phyloP scores from a whole-genome alignment of 2,888 invertebrate genomes.

The Sphaerophoria rueppellii region DNA sequence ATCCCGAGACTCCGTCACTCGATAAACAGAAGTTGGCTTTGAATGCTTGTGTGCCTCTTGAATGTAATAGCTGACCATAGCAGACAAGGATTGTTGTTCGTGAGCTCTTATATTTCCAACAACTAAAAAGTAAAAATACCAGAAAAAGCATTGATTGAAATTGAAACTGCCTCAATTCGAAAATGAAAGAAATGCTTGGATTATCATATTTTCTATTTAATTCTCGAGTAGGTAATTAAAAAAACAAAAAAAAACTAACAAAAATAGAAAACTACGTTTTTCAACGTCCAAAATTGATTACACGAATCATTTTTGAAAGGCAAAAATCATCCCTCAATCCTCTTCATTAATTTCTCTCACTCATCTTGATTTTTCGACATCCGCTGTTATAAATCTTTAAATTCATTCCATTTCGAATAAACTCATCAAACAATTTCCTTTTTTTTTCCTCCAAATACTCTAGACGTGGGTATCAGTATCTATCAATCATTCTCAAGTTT shows the following conservation, averaged over 20 bases:
- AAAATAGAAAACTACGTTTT: neutral
- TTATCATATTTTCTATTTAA: neutral
- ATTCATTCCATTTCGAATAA: slow-evolving; percentile 5
- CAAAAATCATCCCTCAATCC: slow-evolving; percentile 10
- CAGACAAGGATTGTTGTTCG: too few species aligned
- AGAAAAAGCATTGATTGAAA: too few species aligned
- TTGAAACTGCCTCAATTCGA: too few species aligned
- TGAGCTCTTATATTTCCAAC: too few species aligned
- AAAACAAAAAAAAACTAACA: neutral
- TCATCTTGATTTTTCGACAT: slow-evolving; percentile 21
- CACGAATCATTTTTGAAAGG: slow-evolving; percentile 74
- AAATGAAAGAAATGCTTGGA: too few species aligned
- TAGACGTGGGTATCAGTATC: slow-evolving; percentile 65
- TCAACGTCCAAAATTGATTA: slow-evolving; percentile 75
- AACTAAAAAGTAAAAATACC: too few species aligned
- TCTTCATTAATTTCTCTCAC: slow-evolving; percentile 26
- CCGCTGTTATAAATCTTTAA: slow-evolving; percentile 14
- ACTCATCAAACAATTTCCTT: slow-evolving; percentile 42
- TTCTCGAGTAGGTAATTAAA: neutral
- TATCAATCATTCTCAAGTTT: neutral
- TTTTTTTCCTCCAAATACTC: neutral
- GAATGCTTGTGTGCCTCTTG: too few species aligned
- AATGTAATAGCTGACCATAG: too few species aligned
- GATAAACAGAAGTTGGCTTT: too few species aligned
- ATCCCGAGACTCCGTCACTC: too few species aligned